A percentile compares a stretch with the other conserved stretches of the same genome.
phyloP scores from a whole-genome alignment of 2,888 invertebrate genomes.

The Arrhopalites spinosus region DNA sequence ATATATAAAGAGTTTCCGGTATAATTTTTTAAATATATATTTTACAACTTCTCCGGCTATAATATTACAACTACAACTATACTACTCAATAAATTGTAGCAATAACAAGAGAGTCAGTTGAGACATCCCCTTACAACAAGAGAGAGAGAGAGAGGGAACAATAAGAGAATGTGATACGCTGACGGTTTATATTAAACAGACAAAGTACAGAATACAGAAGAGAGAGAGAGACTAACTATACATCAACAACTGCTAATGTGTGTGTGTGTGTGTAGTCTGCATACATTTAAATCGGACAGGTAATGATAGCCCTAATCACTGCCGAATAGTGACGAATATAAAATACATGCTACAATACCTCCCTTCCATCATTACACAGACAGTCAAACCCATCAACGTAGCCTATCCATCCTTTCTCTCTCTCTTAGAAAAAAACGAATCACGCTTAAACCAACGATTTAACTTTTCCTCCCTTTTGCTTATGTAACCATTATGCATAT shows the following conservation, averaged over 20 bases:
- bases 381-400: background rate
- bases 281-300: too few relatives aligned
- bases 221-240: background rate
- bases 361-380: background rate
- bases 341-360: constrained; percentile 6
- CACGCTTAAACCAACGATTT: background rate
- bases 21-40: too few relatives aligned
- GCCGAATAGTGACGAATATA: constrained; percentile 6
- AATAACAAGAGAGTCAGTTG: too few relatives aligned
- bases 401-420: background rate
- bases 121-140: too few relatives aligned
- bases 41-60: too few relatives aligned
- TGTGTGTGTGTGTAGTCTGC: too few relatives aligned
- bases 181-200: too few relatives aligned
- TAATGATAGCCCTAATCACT: background rate
- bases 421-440: background rate
- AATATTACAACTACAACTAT: too few relatives aligned
- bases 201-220: background rate
- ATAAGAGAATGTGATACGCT: too few relatives aligned
- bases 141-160: too few relatives aligned
- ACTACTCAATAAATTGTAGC: too few relatives aligned
- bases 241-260: background rate
- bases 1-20: too few relatives aligned
- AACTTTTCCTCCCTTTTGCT: background rate
- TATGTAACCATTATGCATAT: background rate